Conservation (phyloP, 2,888 invertebrate genomes). For the Arenicola marina region DNA sequence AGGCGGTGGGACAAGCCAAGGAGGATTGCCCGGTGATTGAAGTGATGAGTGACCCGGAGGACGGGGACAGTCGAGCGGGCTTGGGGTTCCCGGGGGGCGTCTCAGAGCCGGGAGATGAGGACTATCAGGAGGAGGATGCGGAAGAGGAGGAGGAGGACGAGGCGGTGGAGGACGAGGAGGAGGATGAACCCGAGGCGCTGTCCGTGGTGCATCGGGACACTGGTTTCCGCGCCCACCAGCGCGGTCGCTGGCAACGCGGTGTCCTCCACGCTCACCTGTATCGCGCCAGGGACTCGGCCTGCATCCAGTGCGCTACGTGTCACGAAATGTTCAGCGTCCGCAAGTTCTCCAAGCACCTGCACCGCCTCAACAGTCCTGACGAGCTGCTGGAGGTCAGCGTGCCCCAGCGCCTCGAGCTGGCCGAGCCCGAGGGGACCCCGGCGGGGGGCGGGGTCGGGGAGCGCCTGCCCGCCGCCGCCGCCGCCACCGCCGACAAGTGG, state of each 20-base stretch:
- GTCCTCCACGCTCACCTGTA: constrained; percentile 46
- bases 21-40: not conserved
- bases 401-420: constrained; percentile 42
- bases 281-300: constrained; percentile 40
- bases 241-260: constrained; percentile 36
- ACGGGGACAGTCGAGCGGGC: not conserved
- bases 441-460: not conserved
- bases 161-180: not conserved
- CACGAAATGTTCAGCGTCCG: constrained; percentile 47
- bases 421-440: constrained; percentile 27
- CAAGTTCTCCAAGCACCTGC: constrained; percentile 49
- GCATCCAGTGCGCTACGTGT: constrained; percentile 52
- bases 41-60: not conserved
- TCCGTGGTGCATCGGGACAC: constrained; percentile 43
- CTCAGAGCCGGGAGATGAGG: too few relatives aligned
- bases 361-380: constrained; percentile 42
- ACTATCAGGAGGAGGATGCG: too few relatives aligned
- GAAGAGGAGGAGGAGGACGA: too few relatives aligned
- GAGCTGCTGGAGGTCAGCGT: constrained; percentile 40
- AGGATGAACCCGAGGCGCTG: constrained; percentile 13
- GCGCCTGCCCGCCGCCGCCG: not conserved
- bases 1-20: not conserved
- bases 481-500: not conserved
- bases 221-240: constrained; percentile 25
- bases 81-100: not conserved